These are phyloP conservation scores for Turdus rufiventris DNA, from an alignment of 2,113 vertebrate genomes.

Conservation along the genomic window DNA sequence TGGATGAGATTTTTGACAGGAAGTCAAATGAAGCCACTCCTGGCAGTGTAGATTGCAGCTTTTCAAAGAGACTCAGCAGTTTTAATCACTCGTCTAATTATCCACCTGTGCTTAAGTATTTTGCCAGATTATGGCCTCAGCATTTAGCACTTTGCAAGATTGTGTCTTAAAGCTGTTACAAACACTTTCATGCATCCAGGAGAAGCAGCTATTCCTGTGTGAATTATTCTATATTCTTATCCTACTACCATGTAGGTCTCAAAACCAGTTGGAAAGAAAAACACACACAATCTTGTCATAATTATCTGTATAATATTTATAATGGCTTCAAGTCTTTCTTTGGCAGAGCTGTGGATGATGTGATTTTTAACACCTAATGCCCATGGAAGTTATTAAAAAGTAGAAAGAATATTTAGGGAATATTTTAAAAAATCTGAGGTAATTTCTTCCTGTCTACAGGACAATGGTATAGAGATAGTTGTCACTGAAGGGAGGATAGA, in stretches of 20 bases:
- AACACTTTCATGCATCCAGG: not conserved
- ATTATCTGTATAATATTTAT: not conserved
- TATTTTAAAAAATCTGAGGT: not conserved
- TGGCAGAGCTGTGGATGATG: not conserved
- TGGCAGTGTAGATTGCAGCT: slow-evolving; percentile 4
- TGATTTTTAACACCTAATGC: not conserved
- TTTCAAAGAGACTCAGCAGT: slow-evolving; percentile 38
- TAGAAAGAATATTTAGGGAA: not conserved
- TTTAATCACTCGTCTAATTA: slow-evolving; percentile 50
- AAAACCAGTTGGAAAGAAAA: not conserved
- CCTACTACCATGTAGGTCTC: not conserved
- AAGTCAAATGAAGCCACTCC: slow-evolving; percentile 31
- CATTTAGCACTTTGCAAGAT: not conserved
- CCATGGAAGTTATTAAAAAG: not conserved
- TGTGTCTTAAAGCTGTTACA: not conserved
- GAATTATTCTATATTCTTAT: not conserved
- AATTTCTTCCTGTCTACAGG: not conserved
- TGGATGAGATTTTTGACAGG: slow-evolving; percentile 30
- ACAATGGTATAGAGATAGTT: not conserved
- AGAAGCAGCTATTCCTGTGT: not conserved
- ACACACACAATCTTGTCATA: not conserved
- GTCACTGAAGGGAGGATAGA: not conserved
- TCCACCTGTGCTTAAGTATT: not conserved
- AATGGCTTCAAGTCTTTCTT: not conserved
- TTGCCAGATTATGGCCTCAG: not conserved